Percentiles rank a stretch among this genome's conserved stretches.
Evolutionary conservation across 2,888 invertebrate species (phyloP).

Genomic region (Anaspis maculata): DNA sequence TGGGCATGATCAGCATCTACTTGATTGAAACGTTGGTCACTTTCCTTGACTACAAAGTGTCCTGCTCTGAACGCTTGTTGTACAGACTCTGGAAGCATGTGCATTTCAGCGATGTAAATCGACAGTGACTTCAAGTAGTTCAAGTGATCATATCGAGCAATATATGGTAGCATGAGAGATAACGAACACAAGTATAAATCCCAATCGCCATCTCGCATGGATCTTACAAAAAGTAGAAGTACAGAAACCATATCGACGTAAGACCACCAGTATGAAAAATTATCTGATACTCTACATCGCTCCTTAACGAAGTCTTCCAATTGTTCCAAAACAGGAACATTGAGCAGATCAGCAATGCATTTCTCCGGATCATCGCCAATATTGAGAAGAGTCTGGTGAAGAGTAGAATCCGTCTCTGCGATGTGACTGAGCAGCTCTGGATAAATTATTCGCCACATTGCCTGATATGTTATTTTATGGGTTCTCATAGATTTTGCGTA

Average conservation of each 20-base stretch:
- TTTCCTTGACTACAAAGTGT: slow-evolving; percentile 4
- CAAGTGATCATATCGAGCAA: slow-evolving; percentile 12
- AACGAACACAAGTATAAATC: slow-evolving; percentile 11
- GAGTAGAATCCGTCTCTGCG: neutral
- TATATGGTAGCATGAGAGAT: slow-evolving; percentile 13
- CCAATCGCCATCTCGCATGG: slow-evolving; percentile 12
- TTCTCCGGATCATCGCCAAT: slow-evolving; percentile 1
- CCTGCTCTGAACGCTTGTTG: slow-evolving; percentile 9
- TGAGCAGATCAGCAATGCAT: slow-evolving; percentile 3
- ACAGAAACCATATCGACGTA: slow-evolving; percentile 7
- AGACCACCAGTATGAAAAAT: slow-evolving; percentile 6
- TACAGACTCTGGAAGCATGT: slow-evolving; percentile 4
- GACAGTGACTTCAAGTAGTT: slow-evolving; percentile 10
- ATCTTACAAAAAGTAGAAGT: slow-evolving; percentile 9
- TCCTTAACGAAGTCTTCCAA: slow-evolving; percentile 3
- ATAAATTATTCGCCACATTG: slow-evolving; percentile 10
- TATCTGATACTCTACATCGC: slow-evolving; percentile 5
- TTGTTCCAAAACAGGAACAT: too few species aligned
- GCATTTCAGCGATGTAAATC: slow-evolving; percentile 11
- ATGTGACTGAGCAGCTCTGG: slow-evolving; percentile 4
- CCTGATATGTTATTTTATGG: slow-evolving; percentile 16
- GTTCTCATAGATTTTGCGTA: slow-evolving; percentile 14
- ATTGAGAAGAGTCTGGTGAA: too few species aligned
- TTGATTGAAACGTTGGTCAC: slow-evolving; percentile 7
- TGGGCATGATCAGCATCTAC: slow-evolving; percentile 16